phyloP scores from a whole-genome alignment of 64 coral and sea anemone genomes.

The Hydrozoanthus tunicans region DNA sequence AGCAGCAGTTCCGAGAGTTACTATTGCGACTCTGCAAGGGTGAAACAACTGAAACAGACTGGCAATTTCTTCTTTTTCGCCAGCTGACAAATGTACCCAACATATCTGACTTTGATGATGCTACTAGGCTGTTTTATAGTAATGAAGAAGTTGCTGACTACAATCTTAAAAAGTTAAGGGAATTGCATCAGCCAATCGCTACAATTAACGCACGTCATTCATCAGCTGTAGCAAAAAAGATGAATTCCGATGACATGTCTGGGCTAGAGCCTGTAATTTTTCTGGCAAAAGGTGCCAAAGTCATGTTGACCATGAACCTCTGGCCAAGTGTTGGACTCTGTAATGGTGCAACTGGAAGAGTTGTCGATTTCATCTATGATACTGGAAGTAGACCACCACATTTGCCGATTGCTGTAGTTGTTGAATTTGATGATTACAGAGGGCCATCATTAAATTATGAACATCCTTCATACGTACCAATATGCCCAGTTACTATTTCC shows the following conservation, averaged over 20 bases:
- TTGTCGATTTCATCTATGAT: constrained; percentile 53
- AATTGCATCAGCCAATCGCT: constrained; percentile 58
- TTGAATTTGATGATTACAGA: constrained; percentile 65
- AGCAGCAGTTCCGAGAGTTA: background rate
- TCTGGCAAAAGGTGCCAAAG: constrained; percentile 52
- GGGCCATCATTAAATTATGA: constrained; percentile 44
- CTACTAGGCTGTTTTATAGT: constrained; percentile 58
- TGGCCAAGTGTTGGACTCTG: constrained; percentile 63
- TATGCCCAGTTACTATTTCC: constrained; percentile 53
- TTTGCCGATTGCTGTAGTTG: constrained; percentile 61
- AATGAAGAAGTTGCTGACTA: constrained; percentile 66
- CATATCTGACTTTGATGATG: constrained; percentile 64
- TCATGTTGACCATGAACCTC: constrained; percentile 68
- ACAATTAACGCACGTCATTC: constrained; percentile 56
- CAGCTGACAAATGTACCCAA: background rate
- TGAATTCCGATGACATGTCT: constrained; percentile 60
- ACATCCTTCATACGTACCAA: constrained; percentile 47
- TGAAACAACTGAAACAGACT: background rate
- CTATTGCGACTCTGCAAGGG: background rate
- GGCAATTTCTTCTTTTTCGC: background rate
- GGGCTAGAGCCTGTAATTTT: constrained; percentile 59
- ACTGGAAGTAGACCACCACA: constrained; percentile 46
- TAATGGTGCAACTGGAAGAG: constrained; percentile 55
- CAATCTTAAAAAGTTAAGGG: constrained; percentile 51
- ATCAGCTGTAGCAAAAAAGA: constrained; percentile 59